phyloP scores from a whole-genome alignment of 2,888 invertebrate species.

The Cremastobaeus sp. region DNA sequence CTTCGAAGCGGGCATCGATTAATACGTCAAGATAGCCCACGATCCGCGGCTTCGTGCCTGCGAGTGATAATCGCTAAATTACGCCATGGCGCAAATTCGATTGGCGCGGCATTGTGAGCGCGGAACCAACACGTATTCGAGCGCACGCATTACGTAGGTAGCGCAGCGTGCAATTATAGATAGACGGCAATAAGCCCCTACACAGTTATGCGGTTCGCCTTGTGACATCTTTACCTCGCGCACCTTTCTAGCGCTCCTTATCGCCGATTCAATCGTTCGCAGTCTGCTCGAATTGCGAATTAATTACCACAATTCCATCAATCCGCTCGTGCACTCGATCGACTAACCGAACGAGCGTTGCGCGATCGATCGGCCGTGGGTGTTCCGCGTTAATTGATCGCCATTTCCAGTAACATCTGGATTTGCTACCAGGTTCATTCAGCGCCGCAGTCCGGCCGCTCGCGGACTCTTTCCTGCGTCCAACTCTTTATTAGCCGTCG shows the following conservation, averaged over 20 bases:
- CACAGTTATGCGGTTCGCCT: conserved; percentile 74
- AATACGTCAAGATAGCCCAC: conserved; percentile 49
- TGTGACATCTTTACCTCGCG: conserved; percentile 71
- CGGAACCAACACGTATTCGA: conserved; percentile 26
- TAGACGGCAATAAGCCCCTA: conserved; percentile 65
- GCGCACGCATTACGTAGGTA: conserved; percentile 45
- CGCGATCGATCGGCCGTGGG: neutral
- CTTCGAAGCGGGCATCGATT: conserved; percentile 25
- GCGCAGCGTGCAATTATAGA: conserved; percentile 60
- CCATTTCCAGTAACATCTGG: neutral
- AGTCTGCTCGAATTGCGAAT: conserved; percentile 30
- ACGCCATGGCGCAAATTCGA: conserved; percentile 31
- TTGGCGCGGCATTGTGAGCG: conserved; percentile 27
- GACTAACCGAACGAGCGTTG: too few relatives aligned
- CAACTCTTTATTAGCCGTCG: too few relatives aligned
- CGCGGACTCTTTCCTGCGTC: too few relatives aligned
- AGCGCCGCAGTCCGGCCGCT: too few relatives aligned
- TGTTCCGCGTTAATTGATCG: conserved; percentile 1
- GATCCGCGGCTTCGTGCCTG: conserved; percentile 39
- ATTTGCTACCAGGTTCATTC: too few relatives aligned
- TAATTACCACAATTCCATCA: conserved; percentile 34
- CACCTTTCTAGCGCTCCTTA: conserved; percentile 73
- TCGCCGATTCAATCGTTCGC: conserved; percentile 48
- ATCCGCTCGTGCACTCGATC: conserved; percentile 22
- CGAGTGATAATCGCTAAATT: conserved; percentile 55